Percentiles rank a stretch among this genome's conserved stretches.
phyloP scores from a whole-genome alignment of 2,113 vertebrate species.

The Nothoprocta pentlandii region DNA sequence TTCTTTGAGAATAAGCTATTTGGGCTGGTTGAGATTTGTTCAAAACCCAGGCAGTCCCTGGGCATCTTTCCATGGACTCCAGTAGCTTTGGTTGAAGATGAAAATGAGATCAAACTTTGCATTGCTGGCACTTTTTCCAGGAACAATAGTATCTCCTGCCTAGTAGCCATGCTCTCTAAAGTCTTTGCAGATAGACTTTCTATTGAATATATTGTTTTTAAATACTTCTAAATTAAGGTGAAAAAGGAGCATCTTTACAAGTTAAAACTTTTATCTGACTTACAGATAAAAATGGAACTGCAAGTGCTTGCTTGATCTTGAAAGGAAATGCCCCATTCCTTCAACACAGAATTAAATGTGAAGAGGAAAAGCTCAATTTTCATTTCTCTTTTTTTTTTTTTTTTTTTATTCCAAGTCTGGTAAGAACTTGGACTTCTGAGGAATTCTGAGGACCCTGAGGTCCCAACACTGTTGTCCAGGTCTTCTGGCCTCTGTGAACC shows the following conservation, averaged over 20 bases:
- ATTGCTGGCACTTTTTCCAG: not conserved
- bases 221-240: not conserved
- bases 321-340: not conserved
- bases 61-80: rapidly evolving
- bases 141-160: not conserved
- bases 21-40: not conserved
- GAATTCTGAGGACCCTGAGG: too few relatives aligned
- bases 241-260: not conserved
- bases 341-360: not conserved
- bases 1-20: not conserved
- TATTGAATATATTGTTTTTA: not conserved
- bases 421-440: too few relatives aligned
- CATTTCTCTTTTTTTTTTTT: not conserved
- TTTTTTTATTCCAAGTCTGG: not conserved
- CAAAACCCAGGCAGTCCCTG: not conserved
- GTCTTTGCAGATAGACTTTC: not conserved
- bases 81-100: not conserved
- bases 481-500: too few relatives aligned
- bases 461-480: too few relatives aligned
- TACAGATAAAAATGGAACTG: not conserved
- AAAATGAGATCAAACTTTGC: not conserved
- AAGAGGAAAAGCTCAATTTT: not conserved
- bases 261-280: not conserved
- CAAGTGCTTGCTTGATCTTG: not conserved
- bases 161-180: not conserved